Conservation (phyloP, 2,888 invertebrate genomes). For the Zygaena filipendulae region DNA sequence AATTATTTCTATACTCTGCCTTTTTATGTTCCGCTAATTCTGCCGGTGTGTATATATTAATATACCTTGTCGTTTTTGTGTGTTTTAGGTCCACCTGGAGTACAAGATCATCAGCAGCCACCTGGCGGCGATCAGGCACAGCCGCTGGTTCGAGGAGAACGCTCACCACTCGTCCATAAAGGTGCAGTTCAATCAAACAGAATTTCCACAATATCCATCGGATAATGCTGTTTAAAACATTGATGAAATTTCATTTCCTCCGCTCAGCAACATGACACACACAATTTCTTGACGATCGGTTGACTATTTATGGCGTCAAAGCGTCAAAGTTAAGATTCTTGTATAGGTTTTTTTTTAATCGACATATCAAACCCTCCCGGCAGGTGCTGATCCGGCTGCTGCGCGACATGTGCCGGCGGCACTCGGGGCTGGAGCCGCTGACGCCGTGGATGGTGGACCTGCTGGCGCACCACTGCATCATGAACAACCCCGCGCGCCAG, state of each 20-base stretch:
- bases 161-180: slow-evolving; percentile 97
- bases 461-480: slow-evolving; percentile 94
- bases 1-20: too few relatives aligned
- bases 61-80: too few relatives aligned
- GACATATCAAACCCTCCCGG: too few relatives aligned
- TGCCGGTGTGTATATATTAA: too few relatives aligned
- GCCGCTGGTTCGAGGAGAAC: slow-evolving; percentile 98
- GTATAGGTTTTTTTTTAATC: too few relatives aligned
- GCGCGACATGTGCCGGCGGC: slow-evolving; percentile 91
- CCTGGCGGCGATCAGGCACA: slow-evolving; percentile 93
- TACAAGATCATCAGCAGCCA: slow-evolving; percentile 87
- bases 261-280: neutral
- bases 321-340: too few relatives aligned
- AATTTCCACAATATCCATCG: neutral
- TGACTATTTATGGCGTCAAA: too few relatives aligned
- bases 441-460: slow-evolving; percentile 98
- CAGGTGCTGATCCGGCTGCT: slow-evolving; percentile 89
- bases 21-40: too few relatives aligned
- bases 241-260: neutral
- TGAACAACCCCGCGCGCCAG: slow-evolving; percentile 95
- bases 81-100: slow-evolving; percentile 73
- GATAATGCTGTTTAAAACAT: neutral
- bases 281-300: neutral
- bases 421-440: slow-evolving; percentile 89
- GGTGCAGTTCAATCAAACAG: too few relatives aligned